Evolutionary conservation across 1,140 invertebrate genomes (phyloP), one percentile per base, ranked within the genome.

Genomic region (Diorhabda elongata): DNA sequence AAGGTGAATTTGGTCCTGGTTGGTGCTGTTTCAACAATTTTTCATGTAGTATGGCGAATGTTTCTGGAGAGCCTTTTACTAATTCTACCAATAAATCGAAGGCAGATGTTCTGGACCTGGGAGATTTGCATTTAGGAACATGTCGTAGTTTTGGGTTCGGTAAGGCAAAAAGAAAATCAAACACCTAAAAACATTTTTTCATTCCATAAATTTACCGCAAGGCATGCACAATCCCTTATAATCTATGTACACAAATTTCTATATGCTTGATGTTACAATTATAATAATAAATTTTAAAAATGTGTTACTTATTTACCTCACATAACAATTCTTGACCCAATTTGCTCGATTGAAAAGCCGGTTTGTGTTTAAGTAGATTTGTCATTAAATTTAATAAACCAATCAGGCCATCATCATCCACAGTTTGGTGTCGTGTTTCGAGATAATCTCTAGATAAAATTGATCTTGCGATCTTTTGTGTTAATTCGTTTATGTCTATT

Each of bases 111-210:
- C 96, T 85, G 0, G 94, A 92, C 42, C 92, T 87, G 68, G 91
- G 90, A 59, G 93, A 95, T 82, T 98, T 97, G 81, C 95, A 97
- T 79, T 96, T 96, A 0, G 96, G 95, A 4, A 96, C 87, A 75
- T 95, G 89, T 9, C 95, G 87, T 63, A 92, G 88, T 65, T 87
- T 86, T 0, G 94, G 92, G 76, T 90, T 94, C 0, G 95, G 94
- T 59, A 97, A 85, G 44, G 94, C 93, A 80, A 98, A 98, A 4
- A 98, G 82, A 80, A 92, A 94, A 44, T 92, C 89, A 78, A 96
- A 97, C 0, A 96, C 86, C 47, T 52, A 26, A 26, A 26, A 26
- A 26, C 83, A 92, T 26, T 26, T 26, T 26, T 26, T 26, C 26
- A 26, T 26, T 26, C 26, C 26, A 26, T 0, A 26, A 26, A 26